phyloP scores from a whole-genome alignment of 2,888 invertebrate genomes.

The Augiades crinisus region DNA sequence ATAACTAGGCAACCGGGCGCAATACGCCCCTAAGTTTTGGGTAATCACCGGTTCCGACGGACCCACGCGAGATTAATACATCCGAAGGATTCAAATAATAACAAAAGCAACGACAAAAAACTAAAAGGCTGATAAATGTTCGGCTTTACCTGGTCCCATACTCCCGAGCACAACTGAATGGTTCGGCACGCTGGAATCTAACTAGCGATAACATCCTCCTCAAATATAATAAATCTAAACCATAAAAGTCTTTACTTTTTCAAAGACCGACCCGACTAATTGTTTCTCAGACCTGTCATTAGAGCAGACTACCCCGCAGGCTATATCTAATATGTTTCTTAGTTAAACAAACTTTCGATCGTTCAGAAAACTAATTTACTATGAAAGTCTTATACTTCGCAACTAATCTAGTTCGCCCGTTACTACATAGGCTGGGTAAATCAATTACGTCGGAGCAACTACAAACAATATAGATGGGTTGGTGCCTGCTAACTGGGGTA shows the following conservation, averaged over 20 bases:
- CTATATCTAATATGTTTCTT: conserved; percentile 29
- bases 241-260: conserved; percentile 68
- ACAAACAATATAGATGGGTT: conserved; percentile 25
- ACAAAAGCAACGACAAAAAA: conserved; percentile 75
- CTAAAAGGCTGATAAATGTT: conserved; percentile 72
- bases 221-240: conserved; percentile 76
- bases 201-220: conserved; percentile 66
- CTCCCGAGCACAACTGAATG: conserved; percentile 33
- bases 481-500: conserved; percentile 16
- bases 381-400: conserved; percentile 32
- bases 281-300: conserved; percentile 70
- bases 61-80: conserved; percentile 77
- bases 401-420: conserved; percentile 30
- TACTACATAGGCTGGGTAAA: conserved; percentile 28
- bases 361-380: conserved; percentile 37
- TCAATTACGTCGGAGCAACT: conserved; percentile 30
- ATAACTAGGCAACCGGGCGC: conserved; percentile 77
- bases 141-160: conserved; percentile 62
- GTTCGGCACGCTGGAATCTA: conserved; percentile 52
- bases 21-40: conserved; percentile 76
- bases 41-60: conserved; percentile 74
- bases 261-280: conserved; percentile 68
- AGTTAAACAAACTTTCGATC: conserved; percentile 34
- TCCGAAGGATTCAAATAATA: conserved; percentile 72
- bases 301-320: conserved; percentile 54